A percentile compares a stretch with the other conserved stretches of the same genome.
phyloP scores from a whole-genome alignment of 2,797 vertebrate genomes.

The Esox lucius region DNA sequence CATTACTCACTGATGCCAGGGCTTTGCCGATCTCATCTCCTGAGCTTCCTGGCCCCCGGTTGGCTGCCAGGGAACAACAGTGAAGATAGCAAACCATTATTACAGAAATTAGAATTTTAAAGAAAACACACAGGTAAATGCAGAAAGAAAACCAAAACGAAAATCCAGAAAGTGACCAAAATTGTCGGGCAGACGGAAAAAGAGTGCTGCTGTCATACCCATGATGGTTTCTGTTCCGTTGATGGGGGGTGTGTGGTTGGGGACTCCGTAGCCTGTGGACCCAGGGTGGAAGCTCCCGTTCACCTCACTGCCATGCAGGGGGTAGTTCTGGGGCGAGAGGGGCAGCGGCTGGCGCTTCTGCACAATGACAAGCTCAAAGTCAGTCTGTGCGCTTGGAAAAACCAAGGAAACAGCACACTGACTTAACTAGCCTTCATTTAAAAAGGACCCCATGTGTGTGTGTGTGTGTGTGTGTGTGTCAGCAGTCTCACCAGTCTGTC shows the following conservation, averaged over 20 bases:
- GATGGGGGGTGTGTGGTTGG: slow-evolving; percentile 89
- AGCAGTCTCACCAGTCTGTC: slow-evolving; percentile 86
- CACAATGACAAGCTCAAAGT: not conserved
- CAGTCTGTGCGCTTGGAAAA: not conserved
- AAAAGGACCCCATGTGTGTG: too few species aligned
- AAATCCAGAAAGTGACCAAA: slow-evolving; percentile 3
- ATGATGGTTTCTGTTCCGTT: slow-evolving; percentile 83
- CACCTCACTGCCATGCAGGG: slow-evolving; percentile 89
- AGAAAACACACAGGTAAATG: not conserved
- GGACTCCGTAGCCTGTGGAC: slow-evolving; percentile 80
- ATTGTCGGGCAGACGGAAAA: not conserved
- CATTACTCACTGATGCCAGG: slow-evolving; percentile 88
- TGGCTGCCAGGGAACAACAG: slow-evolving; percentile 65
- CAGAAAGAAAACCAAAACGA: not conserved
- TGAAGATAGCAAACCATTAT: not conserved
- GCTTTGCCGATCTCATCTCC: slow-evolving; percentile 97
- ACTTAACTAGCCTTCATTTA: not conserved
- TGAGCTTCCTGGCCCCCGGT: slow-evolving; percentile 86
- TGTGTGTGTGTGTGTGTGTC: not conserved
- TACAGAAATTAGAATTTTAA: not conserved
- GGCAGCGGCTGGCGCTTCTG: slow-evolving; percentile 78
- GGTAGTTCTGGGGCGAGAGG: slow-evolving; percentile 85
- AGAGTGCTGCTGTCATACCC: slow-evolving; percentile 65
- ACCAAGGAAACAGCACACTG: not conserved
- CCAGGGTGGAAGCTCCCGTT: slow-evolving; percentile 85